phyloP scores from a whole-genome alignment of 2,113 vertebrate species.

The Zosterops pallidus region DNA sequence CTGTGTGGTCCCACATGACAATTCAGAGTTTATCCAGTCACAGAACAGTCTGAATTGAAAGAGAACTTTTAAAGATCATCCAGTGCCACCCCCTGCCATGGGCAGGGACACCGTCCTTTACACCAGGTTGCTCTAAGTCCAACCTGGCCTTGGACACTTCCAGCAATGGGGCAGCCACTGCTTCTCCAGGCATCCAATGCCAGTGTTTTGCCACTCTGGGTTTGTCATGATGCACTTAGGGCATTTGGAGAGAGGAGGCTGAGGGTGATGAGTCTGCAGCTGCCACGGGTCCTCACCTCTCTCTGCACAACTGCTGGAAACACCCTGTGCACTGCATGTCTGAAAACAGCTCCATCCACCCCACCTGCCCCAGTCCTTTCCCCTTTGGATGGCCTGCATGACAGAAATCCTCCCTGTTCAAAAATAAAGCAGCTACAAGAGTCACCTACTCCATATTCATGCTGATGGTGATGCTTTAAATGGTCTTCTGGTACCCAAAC shows the following conservation, averaged over 20 bases:
- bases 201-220: not conserved
- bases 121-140: not conserved
- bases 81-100: not conserved
- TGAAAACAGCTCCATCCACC: not conserved
- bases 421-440: not conserved
- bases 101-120: not conserved
- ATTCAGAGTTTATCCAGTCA: not conserved
- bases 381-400: not conserved
- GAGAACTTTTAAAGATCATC: not conserved
- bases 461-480: not conserved
- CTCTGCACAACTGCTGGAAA: not conserved
- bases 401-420: not conserved
- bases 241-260: not conserved
- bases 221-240: accelerated
- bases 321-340: too few relatives aligned
- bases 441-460: not conserved
- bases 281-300: not conserved
- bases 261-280: not conserved
- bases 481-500: not conserved
- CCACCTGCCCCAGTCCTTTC: not conserved
- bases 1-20: not conserved
- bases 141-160: too few relatives aligned
- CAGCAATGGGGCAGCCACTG: not conserved
- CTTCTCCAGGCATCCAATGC: not conserved
- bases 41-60: not conserved